Conservation (phyloP, 2,113 vertebrate species). For the Rattus rattus region DNA sequence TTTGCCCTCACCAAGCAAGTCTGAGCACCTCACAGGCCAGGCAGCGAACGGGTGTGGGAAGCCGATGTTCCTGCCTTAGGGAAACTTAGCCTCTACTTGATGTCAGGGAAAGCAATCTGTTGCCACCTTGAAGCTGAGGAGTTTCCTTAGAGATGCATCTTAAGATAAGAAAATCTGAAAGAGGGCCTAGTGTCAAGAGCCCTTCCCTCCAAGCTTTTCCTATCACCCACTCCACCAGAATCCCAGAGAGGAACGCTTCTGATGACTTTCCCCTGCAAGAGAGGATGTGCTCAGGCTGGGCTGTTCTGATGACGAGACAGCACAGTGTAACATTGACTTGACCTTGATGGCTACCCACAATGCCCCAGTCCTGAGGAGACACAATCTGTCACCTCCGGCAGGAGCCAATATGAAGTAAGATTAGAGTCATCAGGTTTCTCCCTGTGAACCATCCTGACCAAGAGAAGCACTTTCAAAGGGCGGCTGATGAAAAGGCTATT, state of each 20-base stretch:
- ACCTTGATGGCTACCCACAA: constrained; percentile 77
- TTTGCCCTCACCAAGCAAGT: background rate
- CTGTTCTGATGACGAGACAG: constrained; percentile 62
- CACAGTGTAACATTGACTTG: constrained; percentile 77
- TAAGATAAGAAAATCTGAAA: background rate
- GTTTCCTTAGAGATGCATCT: background rate
- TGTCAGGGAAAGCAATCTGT: background rate
- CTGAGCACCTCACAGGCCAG: background rate
- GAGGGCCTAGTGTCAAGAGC: background rate
- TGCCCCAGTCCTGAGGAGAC: constrained; percentile 61
- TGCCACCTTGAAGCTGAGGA: background rate
- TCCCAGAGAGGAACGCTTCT: background rate
- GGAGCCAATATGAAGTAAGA: constrained; percentile 76
- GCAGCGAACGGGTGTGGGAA: background rate
- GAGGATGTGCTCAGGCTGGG: background rate
- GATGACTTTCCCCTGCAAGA: background rate
- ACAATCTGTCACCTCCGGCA: constrained; percentile 62
- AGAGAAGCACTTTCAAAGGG: constrained; percentile 83
- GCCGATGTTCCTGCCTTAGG: background rate
- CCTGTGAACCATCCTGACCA: constrained; percentile 74
- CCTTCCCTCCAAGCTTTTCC: background rate
- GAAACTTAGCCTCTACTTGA: background rate
- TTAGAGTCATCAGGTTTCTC: constrained; percentile 81
- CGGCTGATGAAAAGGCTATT: constrained; percentile 83
- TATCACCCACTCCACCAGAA: background rate